Evolutionary conservation across 2,797 vertebrate genomes (phyloP).

Genomic region (Acipenser transmontanus): DNA sequence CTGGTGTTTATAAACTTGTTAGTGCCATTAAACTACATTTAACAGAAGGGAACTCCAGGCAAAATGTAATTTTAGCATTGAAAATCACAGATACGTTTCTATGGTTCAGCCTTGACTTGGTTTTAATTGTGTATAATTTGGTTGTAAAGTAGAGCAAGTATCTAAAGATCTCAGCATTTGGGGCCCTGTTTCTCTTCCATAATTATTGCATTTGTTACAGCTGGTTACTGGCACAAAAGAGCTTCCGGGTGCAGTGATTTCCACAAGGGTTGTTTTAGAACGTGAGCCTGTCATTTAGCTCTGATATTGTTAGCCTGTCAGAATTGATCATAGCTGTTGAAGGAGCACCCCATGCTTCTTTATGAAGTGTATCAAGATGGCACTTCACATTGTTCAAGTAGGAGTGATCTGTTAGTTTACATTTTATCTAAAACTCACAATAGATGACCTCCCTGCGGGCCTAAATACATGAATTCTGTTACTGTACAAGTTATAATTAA

Average conservation of each 20-base stretch:
- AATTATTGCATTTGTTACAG: slow-evolving; percentile 67
- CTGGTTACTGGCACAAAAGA: slow-evolving; percentile 64
- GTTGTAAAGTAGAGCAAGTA: not conserved
- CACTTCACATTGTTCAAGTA: slow-evolving; percentile 70
- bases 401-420: slow-evolving; percentile 71
- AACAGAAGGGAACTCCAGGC: too few relatives aligned
- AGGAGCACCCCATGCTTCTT: slow-evolving; percentile 61
- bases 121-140: not conserved
- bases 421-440: slow-evolving; percentile 68
- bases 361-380: slow-evolving; percentile 56
- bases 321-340: slow-evolving; percentile 71
- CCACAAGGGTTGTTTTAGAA: slow-evolving; percentile 60
- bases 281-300: slow-evolving; percentile 63
- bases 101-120: too few relatives aligned
- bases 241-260: slow-evolving; percentile 62
- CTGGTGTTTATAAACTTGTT: too few relatives aligned
- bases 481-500: slow-evolving; percentile 68
- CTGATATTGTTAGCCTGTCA: slow-evolving; percentile 68
- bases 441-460: slow-evolving; percentile 68
- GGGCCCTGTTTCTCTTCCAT: slow-evolving; percentile 40
- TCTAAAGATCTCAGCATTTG: not conserved
- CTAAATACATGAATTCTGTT: slow-evolving; percentile 55
- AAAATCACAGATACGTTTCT: too few relatives aligned
- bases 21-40: too few relatives aligned
- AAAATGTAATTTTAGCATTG: too few relatives aligned